Evolutionary conservation across 2,797 vertebrate species (phyloP).

Genomic region (Sebastes glaucus): DNA sequence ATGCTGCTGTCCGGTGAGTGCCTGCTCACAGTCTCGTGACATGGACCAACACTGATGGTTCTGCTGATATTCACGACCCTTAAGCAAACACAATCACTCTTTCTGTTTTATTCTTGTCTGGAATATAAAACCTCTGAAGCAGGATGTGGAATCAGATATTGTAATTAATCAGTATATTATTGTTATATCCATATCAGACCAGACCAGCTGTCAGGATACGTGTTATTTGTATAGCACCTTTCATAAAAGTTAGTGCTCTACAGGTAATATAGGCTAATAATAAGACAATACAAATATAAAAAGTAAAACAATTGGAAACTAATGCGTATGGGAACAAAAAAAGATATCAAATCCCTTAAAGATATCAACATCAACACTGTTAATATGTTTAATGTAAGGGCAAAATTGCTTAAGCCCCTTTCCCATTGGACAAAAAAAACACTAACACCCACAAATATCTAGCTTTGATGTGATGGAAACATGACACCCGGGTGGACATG

Average conservation of each 20-base stretch:
- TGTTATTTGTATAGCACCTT: not conserved
- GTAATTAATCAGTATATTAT: not conserved
- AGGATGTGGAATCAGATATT: not conserved
- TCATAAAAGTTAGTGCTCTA: not conserved
- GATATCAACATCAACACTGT: not conserved
- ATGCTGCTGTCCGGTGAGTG: constrained; percentile 94
- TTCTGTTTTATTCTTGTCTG: not conserved
- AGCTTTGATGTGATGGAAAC: not conserved
- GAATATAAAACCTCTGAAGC: not conserved
- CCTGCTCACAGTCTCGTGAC: not conserved
- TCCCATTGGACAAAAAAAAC: not conserved
- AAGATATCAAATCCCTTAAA: not conserved
- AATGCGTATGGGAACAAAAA: not conserved
- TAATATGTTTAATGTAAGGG: not conserved
- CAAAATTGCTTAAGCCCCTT: not conserved
- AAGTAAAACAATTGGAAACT: not conserved
- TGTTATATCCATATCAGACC: not conserved
- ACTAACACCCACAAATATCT: not conserved
- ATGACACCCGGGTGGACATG: not conserved
- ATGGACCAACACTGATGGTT: not conserved
- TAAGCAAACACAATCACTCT: not conserved
- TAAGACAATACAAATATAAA: not conserved
- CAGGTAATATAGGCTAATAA: not conserved
- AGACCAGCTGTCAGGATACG: not conserved
- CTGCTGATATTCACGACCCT: not conserved